phyloP scores from a whole-genome alignment of 2,797 vertebrate genomes.

The Clarias fuscus region DNA sequence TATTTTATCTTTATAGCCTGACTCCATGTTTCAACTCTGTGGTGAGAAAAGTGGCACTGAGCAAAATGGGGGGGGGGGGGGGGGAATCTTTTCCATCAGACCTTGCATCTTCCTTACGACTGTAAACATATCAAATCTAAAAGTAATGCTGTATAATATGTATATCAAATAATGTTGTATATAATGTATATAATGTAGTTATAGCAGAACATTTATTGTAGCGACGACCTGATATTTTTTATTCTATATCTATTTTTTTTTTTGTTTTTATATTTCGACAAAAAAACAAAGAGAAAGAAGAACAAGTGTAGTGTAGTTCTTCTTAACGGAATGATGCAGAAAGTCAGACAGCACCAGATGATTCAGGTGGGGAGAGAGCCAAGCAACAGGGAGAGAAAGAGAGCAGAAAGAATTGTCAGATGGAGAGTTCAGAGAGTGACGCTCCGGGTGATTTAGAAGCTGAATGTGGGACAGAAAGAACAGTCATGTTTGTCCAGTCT shows the following conservation, averaged over 20 bases:
- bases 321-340: background rate
- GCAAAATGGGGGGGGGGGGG: background rate
- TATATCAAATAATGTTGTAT: background rate
- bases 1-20: background rate
- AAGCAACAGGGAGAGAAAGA: background rate
- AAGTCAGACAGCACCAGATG: constrained; percentile 1
- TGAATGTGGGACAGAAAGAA: background rate
- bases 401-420: constrained; percentile 6
- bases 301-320: background rate
- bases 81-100: too few relatives aligned
- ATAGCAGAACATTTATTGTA: background rate
- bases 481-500: background rate
- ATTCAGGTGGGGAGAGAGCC: constrained; percentile 19
- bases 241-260: background rate
- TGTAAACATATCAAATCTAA: background rate
- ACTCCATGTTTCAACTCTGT: background rate
- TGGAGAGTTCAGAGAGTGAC: background rate
- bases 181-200: background rate
- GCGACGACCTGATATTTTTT: background rate
- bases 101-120: too few relatives aligned
- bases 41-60: too few relatives aligned
- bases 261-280: background rate
- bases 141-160: background rate
- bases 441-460: constrained; percentile 1
- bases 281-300: background rate